Base-by-base conservation (phyloP, 2,888 invertebrate species). In the Neoascia interrupta region DNA sequence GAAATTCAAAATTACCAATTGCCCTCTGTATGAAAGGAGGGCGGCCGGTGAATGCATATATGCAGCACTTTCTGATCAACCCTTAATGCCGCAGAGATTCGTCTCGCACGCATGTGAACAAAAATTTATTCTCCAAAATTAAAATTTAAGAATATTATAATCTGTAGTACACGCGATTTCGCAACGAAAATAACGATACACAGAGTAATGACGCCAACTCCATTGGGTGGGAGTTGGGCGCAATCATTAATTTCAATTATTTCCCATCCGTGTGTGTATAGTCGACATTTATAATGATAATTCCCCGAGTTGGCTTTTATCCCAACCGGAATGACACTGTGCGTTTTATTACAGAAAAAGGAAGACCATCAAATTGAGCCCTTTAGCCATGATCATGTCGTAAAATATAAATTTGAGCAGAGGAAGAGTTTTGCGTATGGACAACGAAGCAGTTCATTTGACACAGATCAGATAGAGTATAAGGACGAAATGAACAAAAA, bases 171-270 rank as follows among this genome's bases (percentile, higher is more conserved):
- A 54, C 15, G 21, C 11, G n/a, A n/a, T n/a, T n/a, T n/a, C n/a
- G n/a, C n/a, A n/a, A 23, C 31, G 23, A 36, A 54, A 11, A 28
- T 47, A 63, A 15, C n/a, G 10, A 18, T 28, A 49, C 28, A 49
- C 39, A 43, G 6, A 4, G n/a, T 5, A 8, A 47, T 28, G 26
- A 16, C 43, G 21, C 28, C 54, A 49, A n/a, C n/a, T 21, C 28
- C 60, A 5, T 16, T 28, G 51, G 2, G 2, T 3, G 6, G 36
- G 13, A 31, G n/a, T n/a, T n/a, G n/a, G n/a, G 43, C 15, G 13
- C 64, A 70, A 64, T 64, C 76, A 76, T 76, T 76, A 70, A 76
- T 76, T 70, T 76, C 76, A 76, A 70, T 76, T 70, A 70, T 70
- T 70, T 70, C 47, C 75, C 45, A 70, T 69, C 63, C 61, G 36